Conservation (phyloP, 2,797 vertebrate genomes). For the Phrynocephalus forsythii region DNA sequence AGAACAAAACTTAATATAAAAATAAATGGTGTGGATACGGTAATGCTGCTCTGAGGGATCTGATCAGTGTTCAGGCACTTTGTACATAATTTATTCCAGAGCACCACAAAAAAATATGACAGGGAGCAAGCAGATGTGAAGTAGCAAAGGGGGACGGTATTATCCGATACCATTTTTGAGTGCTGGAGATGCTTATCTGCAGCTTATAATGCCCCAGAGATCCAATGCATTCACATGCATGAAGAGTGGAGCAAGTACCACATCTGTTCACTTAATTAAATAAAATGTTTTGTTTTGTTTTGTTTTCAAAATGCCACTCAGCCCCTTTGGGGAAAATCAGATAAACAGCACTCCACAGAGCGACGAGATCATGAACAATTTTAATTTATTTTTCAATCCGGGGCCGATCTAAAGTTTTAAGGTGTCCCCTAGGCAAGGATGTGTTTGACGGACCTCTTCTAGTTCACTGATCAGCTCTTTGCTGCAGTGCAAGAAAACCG, state of each 20-base stretch:
- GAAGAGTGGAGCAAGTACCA: slow-evolving; percentile 75
- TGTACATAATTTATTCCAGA: neutral
- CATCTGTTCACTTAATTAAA: slow-evolving; percentile 67
- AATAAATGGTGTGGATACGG: neutral
- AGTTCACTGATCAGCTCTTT: neutral
- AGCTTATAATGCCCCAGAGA: slow-evolving; percentile 62
- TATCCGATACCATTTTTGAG: slow-evolving; percentile 65
- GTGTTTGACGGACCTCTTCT: neutral
- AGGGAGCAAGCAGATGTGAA: slow-evolving; percentile 47
- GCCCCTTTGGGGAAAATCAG: slow-evolving; percentile 36
- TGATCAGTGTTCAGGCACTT: neutral
- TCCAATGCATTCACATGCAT: slow-evolving; percentile 70
- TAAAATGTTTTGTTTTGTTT: slow-evolving; percentile 49
- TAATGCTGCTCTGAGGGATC: slow-evolving; percentile 32
- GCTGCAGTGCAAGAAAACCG: neutral
- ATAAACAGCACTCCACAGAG: slow-evolving; percentile 9
- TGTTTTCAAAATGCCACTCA: slow-evolving; percentile 28
- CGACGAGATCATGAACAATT: neutral
- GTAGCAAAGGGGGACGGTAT: neutral
- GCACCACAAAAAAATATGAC: neutral
- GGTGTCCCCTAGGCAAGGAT: neutral
- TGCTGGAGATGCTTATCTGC: slow-evolving; percentile 61
- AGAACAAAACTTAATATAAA: neutral
- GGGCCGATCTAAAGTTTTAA: neutral
- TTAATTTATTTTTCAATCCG: slow-evolving; percentile 11